Base-by-base conservation (phyloP, 2,888 invertebrate genomes). In the Eupithecia abbreviata region DNA sequence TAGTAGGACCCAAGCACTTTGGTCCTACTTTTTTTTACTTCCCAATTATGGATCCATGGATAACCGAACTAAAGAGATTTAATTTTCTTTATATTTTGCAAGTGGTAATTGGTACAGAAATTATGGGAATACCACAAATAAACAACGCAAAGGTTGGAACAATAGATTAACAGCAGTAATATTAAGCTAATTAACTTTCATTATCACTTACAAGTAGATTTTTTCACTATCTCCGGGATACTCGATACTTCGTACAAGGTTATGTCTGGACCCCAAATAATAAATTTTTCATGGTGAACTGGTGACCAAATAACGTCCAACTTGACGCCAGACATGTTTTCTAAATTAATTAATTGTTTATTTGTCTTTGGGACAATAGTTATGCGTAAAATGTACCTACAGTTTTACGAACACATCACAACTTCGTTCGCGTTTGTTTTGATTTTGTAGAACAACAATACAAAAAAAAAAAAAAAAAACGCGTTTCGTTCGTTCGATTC, bases 191-290 rank as follows among this genome's bases (percentile, higher is more conserved):
- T 43, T 43, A 2, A 3, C 42, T 43, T 10, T 68, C 5, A n/a
- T 10, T 45, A 55, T 71, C 82, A 91, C 91, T 76, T 84, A 95
- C 95, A 93, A 75, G 92, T 89, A 75, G 92, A 91, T 87, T 93
- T 95, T 81, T 93, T 93, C 82, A 95, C 93, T 69, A 95, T 95
- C 83, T 97, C 96, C 89, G 96, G 96, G 51, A 96, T 90, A 66
- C 95, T 93, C 81, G 96, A 95, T 43, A 97, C 96, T 95, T 98
- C 98, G 89, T 98, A 98, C 72, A 99, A 94, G 90, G 96, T 97
- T 88, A 99, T 97, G 88, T 98, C 98, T 74, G 98, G 97, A 66
- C 98, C 98, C 97, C 98, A 98, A 72, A 98, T 97, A 81, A 98
- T 96, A 88, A 98, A 98, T 88, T 97, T 98, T 86, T 98, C 92